A percentile compares a stretch with the other conserved stretches of the same genome.
These are phyloP conservation scores for Microplitis deprimator DNA, from an alignment of 2,888 invertebrate species.

Conservation along the genomic window DNA sequence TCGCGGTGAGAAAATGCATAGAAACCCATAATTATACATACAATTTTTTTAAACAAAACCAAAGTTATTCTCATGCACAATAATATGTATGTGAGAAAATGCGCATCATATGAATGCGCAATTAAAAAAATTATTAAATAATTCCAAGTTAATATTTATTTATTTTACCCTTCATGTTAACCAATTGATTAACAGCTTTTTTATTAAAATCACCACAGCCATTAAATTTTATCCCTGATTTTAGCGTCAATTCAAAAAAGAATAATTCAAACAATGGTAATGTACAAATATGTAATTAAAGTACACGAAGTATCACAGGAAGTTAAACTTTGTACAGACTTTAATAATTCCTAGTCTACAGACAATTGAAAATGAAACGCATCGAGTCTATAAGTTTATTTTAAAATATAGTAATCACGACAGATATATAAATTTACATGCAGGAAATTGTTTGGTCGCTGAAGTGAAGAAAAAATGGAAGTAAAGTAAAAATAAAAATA, in stretches of 20 bases:
- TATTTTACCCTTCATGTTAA: not conserved
- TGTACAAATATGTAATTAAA: conserved; percentile 28
- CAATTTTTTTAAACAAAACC: not conserved
- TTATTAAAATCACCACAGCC: not conserved
- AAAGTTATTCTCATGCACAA: not conserved
- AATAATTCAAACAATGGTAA: not conserved
- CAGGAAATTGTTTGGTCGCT: not conserved
- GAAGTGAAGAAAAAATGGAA: not conserved
- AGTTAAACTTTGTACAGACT: conserved; percentile 1
- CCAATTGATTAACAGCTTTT: not conserved
- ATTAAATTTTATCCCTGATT: not conserved
- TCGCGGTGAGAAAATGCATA: conserved; percentile 24
- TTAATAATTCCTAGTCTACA: conserved; percentile 22
- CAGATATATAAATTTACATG: not conserved
- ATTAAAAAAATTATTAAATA: not conserved
- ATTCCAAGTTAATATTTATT: not conserved
- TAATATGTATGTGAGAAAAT: conserved; percentile 22
- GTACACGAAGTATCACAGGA: conserved; percentile 27
- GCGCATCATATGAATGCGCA: not conserved
- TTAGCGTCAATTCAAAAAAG: not conserved
- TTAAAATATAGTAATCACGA: not conserved
- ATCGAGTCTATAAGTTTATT: not conserved
- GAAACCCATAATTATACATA: conserved; percentile 4
- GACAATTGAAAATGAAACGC: conserved; percentile 28
- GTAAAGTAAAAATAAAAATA: conserved; percentile 18